Conservation (phyloP, 2,888 invertebrate genomes). For the Celastrina argiolus region DNA sequence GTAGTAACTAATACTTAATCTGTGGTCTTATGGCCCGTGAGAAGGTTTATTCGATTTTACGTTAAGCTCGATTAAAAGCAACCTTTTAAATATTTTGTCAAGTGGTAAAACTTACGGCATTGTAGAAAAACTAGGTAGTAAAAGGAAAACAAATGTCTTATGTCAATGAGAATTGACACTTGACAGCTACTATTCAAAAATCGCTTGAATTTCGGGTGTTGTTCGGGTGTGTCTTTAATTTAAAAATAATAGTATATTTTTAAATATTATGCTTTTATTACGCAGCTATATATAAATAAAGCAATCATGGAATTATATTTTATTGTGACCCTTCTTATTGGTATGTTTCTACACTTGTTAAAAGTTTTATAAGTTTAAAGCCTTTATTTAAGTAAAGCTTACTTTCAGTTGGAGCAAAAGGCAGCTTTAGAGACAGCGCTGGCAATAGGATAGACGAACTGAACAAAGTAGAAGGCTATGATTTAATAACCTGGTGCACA, state of each 20-base stretch:
- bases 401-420: conserved; percentile 38
- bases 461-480: conserved; percentile 53
- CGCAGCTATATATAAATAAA: not conserved
- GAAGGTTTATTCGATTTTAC: no score
- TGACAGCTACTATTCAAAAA: no score
- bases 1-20: no score
- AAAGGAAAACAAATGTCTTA: no score
- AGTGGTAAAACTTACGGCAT: no score
- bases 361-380: not conserved
- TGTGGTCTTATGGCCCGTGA: no score
- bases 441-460: conserved; percentile 41
- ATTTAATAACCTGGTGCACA: conserved; percentile 88
- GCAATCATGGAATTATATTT: conserved; percentile 10
- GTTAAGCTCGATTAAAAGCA: no score
- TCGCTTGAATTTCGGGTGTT: not conserved
- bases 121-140: no score
- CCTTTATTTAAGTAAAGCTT: not conserved
- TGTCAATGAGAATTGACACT: no score
- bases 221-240: conserved; percentile 1
- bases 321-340: not conserved
- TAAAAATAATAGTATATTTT: not conserved
- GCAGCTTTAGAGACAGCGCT: conserved; percentile 40
- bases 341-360: not conserved
- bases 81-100: no score
- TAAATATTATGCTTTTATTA: not conserved